Evolutionary conservation across 2,888 invertebrate species (phyloP), one percentile per base, ranked within the genome.

Genomic region (Troides oblongomaculatus): DNA sequence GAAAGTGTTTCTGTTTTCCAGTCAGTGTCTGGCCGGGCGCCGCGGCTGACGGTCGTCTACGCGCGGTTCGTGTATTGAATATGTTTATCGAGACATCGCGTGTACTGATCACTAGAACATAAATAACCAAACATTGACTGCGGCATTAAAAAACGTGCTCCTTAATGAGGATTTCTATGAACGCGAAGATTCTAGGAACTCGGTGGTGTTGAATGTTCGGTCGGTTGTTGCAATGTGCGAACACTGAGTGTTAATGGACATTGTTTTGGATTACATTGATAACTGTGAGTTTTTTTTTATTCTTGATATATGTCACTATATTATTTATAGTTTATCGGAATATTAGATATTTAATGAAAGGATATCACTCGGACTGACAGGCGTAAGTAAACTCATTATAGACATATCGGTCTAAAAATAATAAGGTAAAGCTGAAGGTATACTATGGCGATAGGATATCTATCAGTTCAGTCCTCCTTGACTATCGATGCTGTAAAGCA

Each of bases 1-100:
- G 88, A 87, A 87, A 85, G 77, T 76, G 75, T 81, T 84, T 81
- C 17, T 53, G 50, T 81, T 84, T 81, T 76, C 81, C 79, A 71
- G 76, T 5, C 78, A 90, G 90, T 90, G 80, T 82, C 79, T 84
- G 81, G 80, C 79, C 75, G 78, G 82, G 82, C 83, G 76, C 78
- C 80, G 80, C 78, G 83, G 81, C 76, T 77, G 69, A 75, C 78
- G 82, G 86, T 80, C 83, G 86, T 76, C 73, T 72, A 71, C 72
- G 74, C 76, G 63, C 12, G 21, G 30, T 57, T 57, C 43, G 62
- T 25, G 62, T 50, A 25, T 65, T 39, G 50, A 58, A 46, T 58
- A 17, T n/a, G 68, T 66, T 58, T 39, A 36, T 46, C 21, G 62
- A 36, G 62, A 66, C 66, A 70, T 70, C 66, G 70, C 70, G 69